These are phyloP conservation scores for Cheilosia soror DNA, from an alignment of 2,888 invertebrate genomes.

Conservation along the genomic window DNA sequence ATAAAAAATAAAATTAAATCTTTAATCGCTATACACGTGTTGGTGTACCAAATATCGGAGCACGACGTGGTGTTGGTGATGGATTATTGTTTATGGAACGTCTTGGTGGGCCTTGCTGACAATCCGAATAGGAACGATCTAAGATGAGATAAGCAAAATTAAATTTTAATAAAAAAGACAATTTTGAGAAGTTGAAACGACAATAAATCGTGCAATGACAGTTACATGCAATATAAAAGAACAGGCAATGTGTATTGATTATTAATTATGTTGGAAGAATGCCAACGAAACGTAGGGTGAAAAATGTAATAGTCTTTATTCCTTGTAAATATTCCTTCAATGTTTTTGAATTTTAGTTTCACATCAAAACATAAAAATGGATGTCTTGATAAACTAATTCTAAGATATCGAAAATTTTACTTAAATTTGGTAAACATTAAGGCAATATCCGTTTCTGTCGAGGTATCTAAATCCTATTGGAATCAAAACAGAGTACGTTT, in stretches of 20 bases:
- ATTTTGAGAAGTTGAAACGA: background rate
- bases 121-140: conserved; percentile 87
- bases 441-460: no score
- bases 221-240: conserved; percentile 54
- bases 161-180: conserved; percentile 32
- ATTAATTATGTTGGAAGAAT: no score
- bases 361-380: no score
- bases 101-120: conserved; percentile 84
- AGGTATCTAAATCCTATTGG: no score
- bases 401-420: no score
- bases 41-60: conserved; percentile 82
- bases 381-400: no score
- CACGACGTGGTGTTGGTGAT: conserved; percentile 80
- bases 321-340: no score
- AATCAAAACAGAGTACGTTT: no score
- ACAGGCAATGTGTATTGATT: conserved; percentile 11
- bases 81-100: conserved; percentile 79
- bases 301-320: no score
- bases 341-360: no score
- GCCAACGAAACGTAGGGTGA: no score
- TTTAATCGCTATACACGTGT: conserved; percentile 83
- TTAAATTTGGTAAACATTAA: no score
- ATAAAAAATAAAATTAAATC: conserved; percentile 78
- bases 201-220: conserved; percentile 35
- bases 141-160: conserved; percentile 74